A percentile compares a stretch with the other conserved stretches of the same genome.
These are phyloP conservation scores for Habroteleia sp. DNA, from an alignment of 2,888 invertebrate genomes.

Conservation along the genomic window DNA sequence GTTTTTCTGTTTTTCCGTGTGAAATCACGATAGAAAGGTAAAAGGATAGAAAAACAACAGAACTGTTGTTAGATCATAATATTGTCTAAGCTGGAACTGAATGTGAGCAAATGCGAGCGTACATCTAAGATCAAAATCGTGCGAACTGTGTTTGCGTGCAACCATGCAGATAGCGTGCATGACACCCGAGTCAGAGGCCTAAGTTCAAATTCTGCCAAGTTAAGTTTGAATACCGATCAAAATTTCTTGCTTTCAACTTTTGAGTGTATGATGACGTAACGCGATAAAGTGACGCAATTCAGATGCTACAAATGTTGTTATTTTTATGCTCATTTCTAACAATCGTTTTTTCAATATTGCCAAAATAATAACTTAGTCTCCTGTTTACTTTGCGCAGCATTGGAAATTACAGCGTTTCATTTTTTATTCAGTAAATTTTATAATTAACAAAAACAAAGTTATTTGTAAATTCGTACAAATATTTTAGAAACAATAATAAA, in stretches of 20 bases:
- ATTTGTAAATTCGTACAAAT: too few species aligned
- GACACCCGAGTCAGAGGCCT: slow-evolving; percentile 47
- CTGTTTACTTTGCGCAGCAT: too few species aligned
- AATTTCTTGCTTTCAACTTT: slow-evolving; percentile 38
- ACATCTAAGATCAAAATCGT: slow-evolving; percentile 46
- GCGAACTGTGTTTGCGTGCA: slow-evolving; percentile 49
- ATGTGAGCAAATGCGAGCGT: slow-evolving; percentile 32
- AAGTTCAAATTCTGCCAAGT: slow-evolving; percentile 49
- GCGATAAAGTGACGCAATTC: slow-evolving; percentile 11
- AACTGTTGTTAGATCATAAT: slow-evolving; percentile 17
- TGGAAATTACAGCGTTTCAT: too few species aligned
- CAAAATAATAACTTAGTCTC: too few species aligned
- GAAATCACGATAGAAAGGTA: neutral
- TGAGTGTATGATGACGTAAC: slow-evolving; percentile 16
- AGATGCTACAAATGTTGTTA: neutral
- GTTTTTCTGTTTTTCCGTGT: slow-evolving; percentile 1
- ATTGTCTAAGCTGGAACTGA: slow-evolving; percentile 31
- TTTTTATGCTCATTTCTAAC: neutral
- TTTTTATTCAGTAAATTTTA: too few species aligned
- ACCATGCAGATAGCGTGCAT: slow-evolving; percentile 55
- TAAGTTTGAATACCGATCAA: slow-evolving; percentile 51
- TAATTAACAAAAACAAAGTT: too few species aligned
- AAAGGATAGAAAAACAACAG: slow-evolving; percentile 10
- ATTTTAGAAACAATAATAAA: too few species aligned
- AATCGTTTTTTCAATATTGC: neutral